phyloP scores from a whole-genome alignment of 1,140 invertebrate genomes.

The Tribolium castaneum region DNA sequence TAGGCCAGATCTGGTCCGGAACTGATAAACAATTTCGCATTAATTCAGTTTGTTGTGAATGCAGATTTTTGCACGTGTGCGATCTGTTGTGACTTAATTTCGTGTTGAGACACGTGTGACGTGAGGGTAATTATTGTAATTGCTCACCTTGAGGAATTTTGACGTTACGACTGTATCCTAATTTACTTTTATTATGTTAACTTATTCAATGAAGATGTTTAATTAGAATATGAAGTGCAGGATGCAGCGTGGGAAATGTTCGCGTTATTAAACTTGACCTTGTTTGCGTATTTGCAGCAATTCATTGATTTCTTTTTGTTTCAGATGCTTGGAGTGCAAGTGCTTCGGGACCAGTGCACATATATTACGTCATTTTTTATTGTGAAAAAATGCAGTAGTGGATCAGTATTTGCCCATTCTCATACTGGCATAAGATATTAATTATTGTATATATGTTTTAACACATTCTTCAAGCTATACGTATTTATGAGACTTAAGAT shows the following conservation, averaged over 20 bases:
- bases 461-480: conserved; percentile 31
- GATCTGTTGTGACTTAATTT: background rate
- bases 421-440: conserved; percentile 35
- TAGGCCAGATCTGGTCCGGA: background rate
- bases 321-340: conserved; percentile 27
- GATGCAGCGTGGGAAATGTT: background rate
- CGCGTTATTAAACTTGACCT: background rate
- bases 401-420: conserved; percentile 37
- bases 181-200: conserved; percentile 1
- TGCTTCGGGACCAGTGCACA: conserved; percentile 38
- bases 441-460: conserved; percentile 25
- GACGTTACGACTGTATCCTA: background rate
- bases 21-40: background rate
- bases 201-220: background rate
- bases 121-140: conserved; percentile 9
- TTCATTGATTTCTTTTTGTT: conserved; percentile 1
- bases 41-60: background rate
- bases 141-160: background rate
- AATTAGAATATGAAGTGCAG: background rate
- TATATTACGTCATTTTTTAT: conserved; percentile 39
- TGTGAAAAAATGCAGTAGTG: conserved; percentile 40
- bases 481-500: conserved; percentile 40
- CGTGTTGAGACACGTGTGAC: background rate
- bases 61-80: conserved; percentile 11
- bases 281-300: background rate